These are phyloP conservation scores for Acleris laterana DNA, from an alignment of 2,888 invertebrate species.

Conservation along the genomic window DNA sequence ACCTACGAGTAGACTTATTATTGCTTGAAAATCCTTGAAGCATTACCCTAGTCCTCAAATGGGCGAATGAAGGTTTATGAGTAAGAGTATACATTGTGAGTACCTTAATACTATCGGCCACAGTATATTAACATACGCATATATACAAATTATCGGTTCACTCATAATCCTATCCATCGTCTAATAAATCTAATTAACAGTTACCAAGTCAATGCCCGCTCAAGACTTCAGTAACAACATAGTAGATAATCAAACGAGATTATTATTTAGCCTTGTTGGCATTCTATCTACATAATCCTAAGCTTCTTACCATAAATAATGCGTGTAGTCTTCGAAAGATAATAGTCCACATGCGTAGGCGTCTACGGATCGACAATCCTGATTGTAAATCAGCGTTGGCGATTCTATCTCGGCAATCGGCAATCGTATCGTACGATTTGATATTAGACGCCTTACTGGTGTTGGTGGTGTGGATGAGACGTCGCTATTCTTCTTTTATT, in stretches of 20 bases:
- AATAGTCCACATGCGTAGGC: constrained; percentile 76
- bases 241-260: constrained; percentile 34
- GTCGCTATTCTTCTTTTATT: constrained; percentile 6
- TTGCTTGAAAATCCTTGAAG: too few relatives aligned
- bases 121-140: background rate
- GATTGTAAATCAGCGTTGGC: constrained; percentile 79
- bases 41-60: too few relatives aligned
- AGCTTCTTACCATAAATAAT: constrained; percentile 85
- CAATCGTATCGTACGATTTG: constrained; percentile 36
- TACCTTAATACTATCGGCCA: background rate
- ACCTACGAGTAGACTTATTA: too few relatives aligned
- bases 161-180: background rate
- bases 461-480: constrained; percentile 21
- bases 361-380: constrained; percentile 78
- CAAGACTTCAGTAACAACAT: constrained; percentile 27
- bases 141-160: background rate
- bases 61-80: too few relatives aligned
- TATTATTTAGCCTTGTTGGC: constrained; percentile 70
- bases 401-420: constrained; percentile 37
- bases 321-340: constrained; percentile 78
- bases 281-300: constrained; percentile 79
- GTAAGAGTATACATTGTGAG: too few relatives aligned
- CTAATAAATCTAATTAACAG: constrained; percentile 26
- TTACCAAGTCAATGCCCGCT: constrained; percentile 24
- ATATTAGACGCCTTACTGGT: constrained; percentile 32